Evolutionary conservation across 2,797 vertebrate genomes (phyloP).

Genomic region (Chromobotia macracanthus): DNA sequence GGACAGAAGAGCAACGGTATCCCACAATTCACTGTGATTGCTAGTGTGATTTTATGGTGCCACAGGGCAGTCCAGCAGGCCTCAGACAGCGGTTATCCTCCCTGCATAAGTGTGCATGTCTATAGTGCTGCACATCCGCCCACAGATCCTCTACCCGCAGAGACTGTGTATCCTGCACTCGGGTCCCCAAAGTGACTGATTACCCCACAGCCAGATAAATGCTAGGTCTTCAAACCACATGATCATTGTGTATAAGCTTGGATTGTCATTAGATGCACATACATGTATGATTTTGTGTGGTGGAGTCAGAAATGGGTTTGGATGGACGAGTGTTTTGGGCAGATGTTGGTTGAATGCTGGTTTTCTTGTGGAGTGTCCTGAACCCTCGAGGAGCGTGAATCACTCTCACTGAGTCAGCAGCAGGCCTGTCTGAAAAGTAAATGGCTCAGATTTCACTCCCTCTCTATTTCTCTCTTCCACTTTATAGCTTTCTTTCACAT

Average conservation of each 20-base stretch:
- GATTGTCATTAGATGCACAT: constrained; percentile 10
- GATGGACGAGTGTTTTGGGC: constrained; percentile 16
- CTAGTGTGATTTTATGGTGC: constrained; percentile 51
- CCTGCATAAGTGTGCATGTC: constrained; percentile 20
- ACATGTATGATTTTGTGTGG: constrained; percentile 8
- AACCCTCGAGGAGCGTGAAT: constrained; percentile 56
- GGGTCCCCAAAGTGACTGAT: constrained; percentile 7
- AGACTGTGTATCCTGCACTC: constrained; percentile 31
- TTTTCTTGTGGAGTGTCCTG: constrained; percentile 29
- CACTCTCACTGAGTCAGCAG: constrained; percentile 59
- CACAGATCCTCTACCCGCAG: constrained; percentile 32
- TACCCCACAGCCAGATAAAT: constrained; percentile 3
- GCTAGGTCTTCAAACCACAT: neutral
- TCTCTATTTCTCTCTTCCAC: constrained; percentile 19
- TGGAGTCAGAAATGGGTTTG: constrained; percentile 25
- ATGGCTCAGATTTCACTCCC: constrained; percentile 51
- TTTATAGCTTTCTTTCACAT: neutral
- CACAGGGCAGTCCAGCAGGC: constrained; percentile 32
- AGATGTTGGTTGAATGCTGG: constrained; percentile 17
- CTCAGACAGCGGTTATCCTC: constrained; percentile 45
- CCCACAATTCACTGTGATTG: constrained; percentile 52
- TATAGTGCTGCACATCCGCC: constrained; percentile 33
- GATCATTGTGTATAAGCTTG: constrained; percentile 19
- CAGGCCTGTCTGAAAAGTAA: constrained; percentile 53
- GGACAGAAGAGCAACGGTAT: constrained; percentile 14